Evolutionary conservation across 2,113 vertebrate species (phyloP).

Genomic region (Perca schrenkii): DNA sequence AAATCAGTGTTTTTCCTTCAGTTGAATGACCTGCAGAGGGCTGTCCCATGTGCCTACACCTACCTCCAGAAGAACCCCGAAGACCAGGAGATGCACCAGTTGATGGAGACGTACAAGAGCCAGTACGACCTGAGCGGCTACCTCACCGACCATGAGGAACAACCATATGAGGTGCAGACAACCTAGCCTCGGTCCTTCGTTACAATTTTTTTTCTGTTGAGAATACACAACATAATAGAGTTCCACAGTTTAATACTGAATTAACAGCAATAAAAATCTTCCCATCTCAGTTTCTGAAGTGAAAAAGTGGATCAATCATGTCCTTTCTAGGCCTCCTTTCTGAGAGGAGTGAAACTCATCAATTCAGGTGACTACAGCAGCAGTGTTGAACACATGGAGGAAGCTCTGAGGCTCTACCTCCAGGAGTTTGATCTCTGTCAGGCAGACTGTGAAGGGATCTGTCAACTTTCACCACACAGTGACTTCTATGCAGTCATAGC

Average conservation of each 20-base stretch:
- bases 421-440: constrained; percentile 85
- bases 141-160: constrained; percentile 88
- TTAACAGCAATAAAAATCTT: not conserved
- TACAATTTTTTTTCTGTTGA: too few species aligned
- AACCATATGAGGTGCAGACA: constrained; percentile 84
- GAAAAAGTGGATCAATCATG: not conserved
- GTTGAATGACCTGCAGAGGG: constrained; percentile 88
- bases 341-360: constrained; percentile 88
- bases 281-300: not conserved
- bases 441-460: constrained; percentile 85
- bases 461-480: constrained; percentile 83
- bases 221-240: not conserved
- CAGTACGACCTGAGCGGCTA: constrained; percentile 88
- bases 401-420: constrained; percentile 86
- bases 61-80: constrained; percentile 91
- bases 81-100: constrained; percentile 87
- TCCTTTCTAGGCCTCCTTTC: constrained; percentile 82
- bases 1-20: constrained; percentile 50
- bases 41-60: constrained; percentile 89
- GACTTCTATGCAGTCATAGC: constrained; percentile 88
- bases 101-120: constrained; percentile 87
- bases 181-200: too few species aligned
- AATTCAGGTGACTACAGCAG: constrained; percentile 86
- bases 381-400: constrained; percentile 86
- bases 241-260: not conserved